Conservation (phyloP, 2,888 invertebrate genomes). For the Seladonia tumulorum region DNA sequence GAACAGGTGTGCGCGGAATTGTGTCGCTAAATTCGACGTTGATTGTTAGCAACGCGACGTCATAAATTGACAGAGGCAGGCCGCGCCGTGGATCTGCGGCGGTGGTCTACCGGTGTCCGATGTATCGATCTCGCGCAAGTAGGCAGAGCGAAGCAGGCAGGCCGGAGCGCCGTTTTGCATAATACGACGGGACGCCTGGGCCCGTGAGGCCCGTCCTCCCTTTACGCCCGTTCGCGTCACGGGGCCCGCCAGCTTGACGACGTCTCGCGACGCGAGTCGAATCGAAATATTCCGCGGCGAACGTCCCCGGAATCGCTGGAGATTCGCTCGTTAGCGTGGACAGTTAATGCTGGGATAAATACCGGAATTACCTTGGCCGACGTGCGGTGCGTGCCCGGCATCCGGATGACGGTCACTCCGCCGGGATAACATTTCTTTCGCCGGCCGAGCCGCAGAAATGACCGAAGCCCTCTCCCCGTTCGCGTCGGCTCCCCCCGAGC, state of each 20-base stretch:
- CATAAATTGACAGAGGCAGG: constrained; percentile 57
- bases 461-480: neutral
- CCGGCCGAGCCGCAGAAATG: neutral
- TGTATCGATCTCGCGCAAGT: constrained; percentile 71
- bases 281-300: constrained; percentile 66
- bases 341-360: constrained; percentile 57
- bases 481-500: neutral
- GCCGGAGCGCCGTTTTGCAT: constrained; percentile 75
- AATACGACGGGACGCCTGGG: constrained; percentile 76
- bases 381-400: constrained; percentile 55
- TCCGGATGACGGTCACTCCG: constrained; percentile 31
- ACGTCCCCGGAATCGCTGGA: constrained; percentile 44
- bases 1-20: constrained; percentile 14
- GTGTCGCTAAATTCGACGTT: constrained; percentile 40
- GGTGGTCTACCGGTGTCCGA: constrained; percentile 66
- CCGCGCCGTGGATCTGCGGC: constrained; percentile 56
- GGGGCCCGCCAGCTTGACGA: constrained; percentile 60
- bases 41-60: constrained; percentile 42
- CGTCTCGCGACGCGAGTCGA: constrained; percentile 61
- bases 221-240: constrained; percentile 66
- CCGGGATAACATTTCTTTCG: constrained; percentile 34
- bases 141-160: constrained; percentile 56
- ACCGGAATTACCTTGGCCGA: constrained; percentile 51
- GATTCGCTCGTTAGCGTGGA: constrained; percentile 59
- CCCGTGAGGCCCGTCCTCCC: constrained; percentile 52